These are phyloP conservation scores for Trematomus bernacchii DNA, from an alignment of 2,797 vertebrate species.

Conservation along the genomic window DNA sequence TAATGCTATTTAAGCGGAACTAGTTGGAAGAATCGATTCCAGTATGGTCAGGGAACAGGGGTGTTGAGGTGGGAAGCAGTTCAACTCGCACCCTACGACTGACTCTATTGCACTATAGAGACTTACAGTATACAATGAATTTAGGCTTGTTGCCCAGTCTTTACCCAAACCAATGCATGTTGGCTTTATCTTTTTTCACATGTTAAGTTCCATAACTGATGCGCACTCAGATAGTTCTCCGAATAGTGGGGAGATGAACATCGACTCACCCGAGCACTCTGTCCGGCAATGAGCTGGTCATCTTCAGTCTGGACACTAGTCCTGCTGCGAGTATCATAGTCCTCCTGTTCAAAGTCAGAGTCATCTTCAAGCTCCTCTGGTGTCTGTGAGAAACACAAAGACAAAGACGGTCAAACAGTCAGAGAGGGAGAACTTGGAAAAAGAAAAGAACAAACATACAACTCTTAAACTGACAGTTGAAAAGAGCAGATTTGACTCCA, in stretches of 20 bases:
- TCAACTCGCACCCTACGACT: conserved; percentile 6
- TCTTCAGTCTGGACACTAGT: conserved; percentile 98
- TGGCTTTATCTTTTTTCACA: conserved; percentile 1
- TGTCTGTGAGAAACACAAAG: conserved; percentile 85
- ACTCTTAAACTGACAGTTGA: conserved; percentile 36
- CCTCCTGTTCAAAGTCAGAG: conserved; percentile 98
- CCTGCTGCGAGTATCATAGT: conserved; percentile 96
- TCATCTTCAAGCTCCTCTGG: conserved; percentile 97
- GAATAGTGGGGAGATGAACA: conserved; percentile 30
- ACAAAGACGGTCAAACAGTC: conserved; percentile 38
- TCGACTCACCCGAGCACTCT: conserved; percentile 94
- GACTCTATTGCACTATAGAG: conserved; percentile 16
- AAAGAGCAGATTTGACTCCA: conserved; percentile 36
- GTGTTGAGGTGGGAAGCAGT: conserved; percentile 16
- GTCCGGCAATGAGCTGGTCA: conserved; percentile 96
- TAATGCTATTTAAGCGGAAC: conserved; percentile 59
- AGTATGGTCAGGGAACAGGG: conserved; percentile 17
- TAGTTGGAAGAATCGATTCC: conserved; percentile 39
- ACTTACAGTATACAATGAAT: background rate
- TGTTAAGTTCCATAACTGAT: conserved; percentile 18
- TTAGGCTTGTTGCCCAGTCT: background rate
- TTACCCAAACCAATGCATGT: conserved; percentile 15
- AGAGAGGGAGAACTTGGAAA: conserved; percentile 27
- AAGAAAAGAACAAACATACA: background rate
- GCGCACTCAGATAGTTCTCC: conserved; percentile 17